Base-by-base conservation (phyloP, 2,888 invertebrate genomes). In the Neria commutata region DNA sequence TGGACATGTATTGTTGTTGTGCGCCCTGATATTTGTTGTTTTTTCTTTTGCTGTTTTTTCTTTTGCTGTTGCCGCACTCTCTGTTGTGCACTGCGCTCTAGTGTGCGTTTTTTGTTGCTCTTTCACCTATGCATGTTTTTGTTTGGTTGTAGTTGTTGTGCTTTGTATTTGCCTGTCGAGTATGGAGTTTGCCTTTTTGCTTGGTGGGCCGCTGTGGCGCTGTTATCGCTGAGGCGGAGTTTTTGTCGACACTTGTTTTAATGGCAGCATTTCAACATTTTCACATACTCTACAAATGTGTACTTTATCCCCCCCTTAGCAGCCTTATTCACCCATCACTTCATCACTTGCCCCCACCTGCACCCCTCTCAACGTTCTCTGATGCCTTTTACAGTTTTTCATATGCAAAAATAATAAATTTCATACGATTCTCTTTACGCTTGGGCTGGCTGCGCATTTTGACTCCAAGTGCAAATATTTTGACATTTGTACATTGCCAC, bases 381-480 rank as follows among this genome's bases (percentile, higher is more conserved):
- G 45, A 21, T 26, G 23, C 17, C 52, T 37, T 42, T 51, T 61
- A 37, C 50, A 48, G 45, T 58, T 51, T 46, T 42, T 52, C 6
- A 21, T 42, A 42, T 42, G 42, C 42, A 42, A 42, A n/a, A n/a
- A 42, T 42, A 42, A 19, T 4, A 5, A 29, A 19, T 19, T 19
- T 42, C 21, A 21, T 42, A 21, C 19, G 42, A 42, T 46, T 53
- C 47, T 17, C 54, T 29, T n/a, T 16, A 51, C 54, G 54, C 61
- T 61, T 61, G 61, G 8, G n/a, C 37, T 60, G 63, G 61, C 59
- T 55, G 54, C 63, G 64, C 60, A 67, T 69, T 67, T 64, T 60
- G 63, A 70, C 64, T 65, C 68, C 67, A 76, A 75, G 76, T 75
- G 76, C 71, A 77, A 77, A 77, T 76, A 76, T 76, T 76, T 76